phyloP scores from a whole-genome alignment of 2,888 invertebrate genomes.

The Digitonthophagus gazella region DNA sequence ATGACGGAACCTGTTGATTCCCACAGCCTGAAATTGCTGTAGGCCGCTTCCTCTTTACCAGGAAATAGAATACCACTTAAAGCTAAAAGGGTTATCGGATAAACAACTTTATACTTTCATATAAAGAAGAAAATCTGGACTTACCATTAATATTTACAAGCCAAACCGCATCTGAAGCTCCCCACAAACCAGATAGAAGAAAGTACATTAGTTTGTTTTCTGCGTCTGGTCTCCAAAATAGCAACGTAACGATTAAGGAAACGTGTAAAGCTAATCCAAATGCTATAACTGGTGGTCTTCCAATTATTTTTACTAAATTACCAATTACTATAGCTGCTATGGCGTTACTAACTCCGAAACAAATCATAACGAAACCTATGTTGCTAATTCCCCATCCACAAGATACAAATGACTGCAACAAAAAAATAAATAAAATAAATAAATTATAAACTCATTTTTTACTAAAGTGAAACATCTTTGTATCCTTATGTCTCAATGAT shows the following conservation, averaged over 20 bases:
- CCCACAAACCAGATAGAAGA: constrained; percentile 81
- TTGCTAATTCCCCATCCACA: constrained; percentile 87
- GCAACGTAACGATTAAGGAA: constrained; percentile 64
- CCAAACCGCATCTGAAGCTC: constrained; percentile 87
- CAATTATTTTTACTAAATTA: constrained; percentile 73
- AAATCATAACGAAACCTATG: constrained; percentile 92
- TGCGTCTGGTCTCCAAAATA: constrained; percentile 71
- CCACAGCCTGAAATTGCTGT: constrained; percentile 91
- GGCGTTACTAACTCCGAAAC: constrained; percentile 86
- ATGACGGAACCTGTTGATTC: constrained; percentile 88
- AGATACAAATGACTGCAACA: constrained; percentile 76
- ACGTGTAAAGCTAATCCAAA: constrained; percentile 72
- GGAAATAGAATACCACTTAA: constrained; percentile 84
- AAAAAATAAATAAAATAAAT: too few species aligned
- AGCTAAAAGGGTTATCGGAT: constrained; percentile 57
- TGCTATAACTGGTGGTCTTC: constrained; percentile 75
- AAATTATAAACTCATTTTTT: too few species aligned
- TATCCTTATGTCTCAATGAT: too few species aligned
- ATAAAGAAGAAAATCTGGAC: constrained; percentile 36
- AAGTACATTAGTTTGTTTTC: constrained; percentile 71
- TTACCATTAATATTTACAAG: constrained; percentile 89
- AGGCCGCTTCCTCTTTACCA: constrained; percentile 83
- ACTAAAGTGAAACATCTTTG: too few species aligned
- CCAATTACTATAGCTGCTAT: constrained; percentile 82
- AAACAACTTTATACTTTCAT: neutral